Evolutionary conservation across 2,113 vertebrate genomes (phyloP), one percentile per base, ranked within the genome.

Genomic region (Chionomys nivalis): DNA sequence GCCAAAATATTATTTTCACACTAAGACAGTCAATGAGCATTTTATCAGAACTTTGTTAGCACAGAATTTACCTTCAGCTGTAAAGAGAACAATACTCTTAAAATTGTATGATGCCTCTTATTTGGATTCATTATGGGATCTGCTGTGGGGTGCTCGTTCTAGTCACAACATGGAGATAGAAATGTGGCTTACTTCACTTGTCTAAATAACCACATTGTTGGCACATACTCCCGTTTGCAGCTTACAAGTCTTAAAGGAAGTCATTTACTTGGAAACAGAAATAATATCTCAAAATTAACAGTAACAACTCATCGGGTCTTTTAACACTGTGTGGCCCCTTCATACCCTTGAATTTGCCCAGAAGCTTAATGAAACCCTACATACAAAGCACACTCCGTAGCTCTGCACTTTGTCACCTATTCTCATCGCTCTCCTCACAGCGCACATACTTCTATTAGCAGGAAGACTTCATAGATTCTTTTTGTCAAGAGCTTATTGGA

Each of bases 401-500:
- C 19, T 36, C 93, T 96, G 90, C n/a, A 70, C 65, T 96, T 95
- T 92, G 79, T 93, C 85, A 91, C 52, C 44, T 52, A 44, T 33
- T 33, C 55, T 44, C 42, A 90, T 86, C 83, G 58, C 90, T 88
- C 36, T 81, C 61, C 63, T 90, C 42, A 23, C 58, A 68, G 23
- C 78, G 73, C 47, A 88, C n/a, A 87, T 63, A 85, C 23, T 83
- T 95, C 79, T 93, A n/a, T 87, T 92, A 96, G 78, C 81, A 81
- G 36, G 61, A 21, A 87, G 92, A 42, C 73, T 94, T 92, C 86
- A 94, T 86, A 79, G 96, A 97, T 96, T 81, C 94, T 68, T 97
- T 93, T 85, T 91, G 88, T 96, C 77, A 91, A 96, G 92, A 89
- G 82, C 82, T 93, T 96, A 94, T 96, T 97, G 93, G 89, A 95